Percentiles rank a stretch among this genome's conserved stretches.
phyloP scores from a whole-genome alignment of 2,888 invertebrate genomes.

The Monochamus alternatus region DNA sequence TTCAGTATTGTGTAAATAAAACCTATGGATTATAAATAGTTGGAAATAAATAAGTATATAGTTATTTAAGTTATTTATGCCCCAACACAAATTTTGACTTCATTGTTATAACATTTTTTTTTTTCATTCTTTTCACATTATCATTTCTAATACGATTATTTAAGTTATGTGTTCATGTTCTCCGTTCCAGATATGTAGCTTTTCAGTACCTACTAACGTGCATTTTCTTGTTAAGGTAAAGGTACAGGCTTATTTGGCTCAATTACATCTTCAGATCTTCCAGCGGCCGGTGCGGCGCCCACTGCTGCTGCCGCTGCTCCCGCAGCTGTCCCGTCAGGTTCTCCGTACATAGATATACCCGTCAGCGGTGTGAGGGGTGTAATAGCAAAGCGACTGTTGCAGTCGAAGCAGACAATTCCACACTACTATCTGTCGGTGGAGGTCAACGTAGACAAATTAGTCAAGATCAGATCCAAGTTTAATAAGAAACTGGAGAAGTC shows the following conservation, averaged over 20 bases:
- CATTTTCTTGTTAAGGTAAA: slow-evolving; percentile 60
- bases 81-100: too few species aligned
- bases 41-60: too few species aligned
- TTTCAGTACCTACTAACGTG: slow-evolving; percentile 1
- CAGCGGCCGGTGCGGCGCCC: slow-evolving; percentile 55
- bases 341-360: slow-evolving; percentile 82
- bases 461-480: slow-evolving; percentile 83
- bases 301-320: slow-evolving; percentile 47
- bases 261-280: slow-evolving; percentile 82
- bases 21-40: too few species aligned
- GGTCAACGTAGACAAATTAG: slow-evolving; percentile 85
- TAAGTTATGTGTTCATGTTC: too few species aligned
- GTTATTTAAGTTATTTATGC: too few species aligned
- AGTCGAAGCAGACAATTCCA: slow-evolving; percentile 95
- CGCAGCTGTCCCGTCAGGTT: slow-evolving; percentile 57
- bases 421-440: slow-evolving; percentile 96
- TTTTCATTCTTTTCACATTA: too few species aligned
- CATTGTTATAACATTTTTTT: too few species aligned
- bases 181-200: too few species aligned
- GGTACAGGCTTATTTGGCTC: slow-evolving; percentile 90
- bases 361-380: slow-evolving; percentile 87
- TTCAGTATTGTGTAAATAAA: too few species aligned
- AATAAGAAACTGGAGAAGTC: slow-evolving; percentile 87
- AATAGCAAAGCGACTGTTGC: slow-evolving; percentile 90
- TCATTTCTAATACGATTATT: too few species aligned